Conservation (phyloP, 2,797 vertebrate genomes). For the Hippoglossus hippoglossus region DNA sequence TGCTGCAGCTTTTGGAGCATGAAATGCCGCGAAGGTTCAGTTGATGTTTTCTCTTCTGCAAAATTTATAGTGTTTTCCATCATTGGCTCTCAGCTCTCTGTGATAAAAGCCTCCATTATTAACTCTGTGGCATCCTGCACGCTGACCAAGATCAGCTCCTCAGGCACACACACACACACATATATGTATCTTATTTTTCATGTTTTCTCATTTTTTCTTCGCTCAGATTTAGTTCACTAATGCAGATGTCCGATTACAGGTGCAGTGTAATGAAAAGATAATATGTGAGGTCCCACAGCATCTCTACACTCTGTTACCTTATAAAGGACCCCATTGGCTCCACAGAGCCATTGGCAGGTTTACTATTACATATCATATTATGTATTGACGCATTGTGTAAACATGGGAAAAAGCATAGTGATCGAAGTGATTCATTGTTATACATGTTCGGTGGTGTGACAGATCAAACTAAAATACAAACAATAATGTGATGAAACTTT, state of each 20-base stretch:
- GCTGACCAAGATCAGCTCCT: conserved; percentile 38
- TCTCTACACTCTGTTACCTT: not conserved
- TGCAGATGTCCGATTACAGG: not conserved
- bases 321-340: not conserved
- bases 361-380: conserved; percentile 13
- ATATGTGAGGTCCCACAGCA: not conserved
- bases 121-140: conserved; percentile 20
- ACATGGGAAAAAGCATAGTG: not conserved
- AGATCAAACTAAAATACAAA: not conserved
- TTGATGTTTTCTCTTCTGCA: conserved; percentile 72
- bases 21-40: conserved; percentile 52
- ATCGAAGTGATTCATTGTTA: not conserved
- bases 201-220: not conserved
- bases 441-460: not conserved
- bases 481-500: not conserved
- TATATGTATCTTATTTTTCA: not conserved
- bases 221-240: not conserved
- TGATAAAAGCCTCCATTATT: conserved; percentile 68
- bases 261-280: not conserved
- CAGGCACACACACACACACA: not conserved
- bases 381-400: not conserved
- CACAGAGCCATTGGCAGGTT: not conserved
- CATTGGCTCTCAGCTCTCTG: conserved; percentile 51
- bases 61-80: conserved; percentile 77
- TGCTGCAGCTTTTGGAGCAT: conserved; percentile 61